A percentile compares a stretch with the other conserved stretches of the same genome.
Conservation (phyloP, 2,888 invertebrate genomes). For the Caenorhabditis drosophilae region DNA sequence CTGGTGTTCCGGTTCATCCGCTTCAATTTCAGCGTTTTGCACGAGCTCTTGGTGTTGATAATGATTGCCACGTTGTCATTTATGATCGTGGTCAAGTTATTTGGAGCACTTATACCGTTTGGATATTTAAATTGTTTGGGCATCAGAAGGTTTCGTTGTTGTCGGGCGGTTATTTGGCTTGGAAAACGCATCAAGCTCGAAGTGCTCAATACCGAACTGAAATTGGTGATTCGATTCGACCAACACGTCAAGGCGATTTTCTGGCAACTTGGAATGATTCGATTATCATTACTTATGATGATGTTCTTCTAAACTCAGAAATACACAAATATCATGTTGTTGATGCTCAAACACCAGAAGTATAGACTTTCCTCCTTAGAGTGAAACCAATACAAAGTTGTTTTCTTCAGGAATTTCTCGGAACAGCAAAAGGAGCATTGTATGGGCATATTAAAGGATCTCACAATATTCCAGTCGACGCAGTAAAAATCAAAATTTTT, state of each 20-base stretch:
- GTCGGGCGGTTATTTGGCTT: slow-evolving; percentile 59
- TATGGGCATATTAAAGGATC: slow-evolving; percentile 65
- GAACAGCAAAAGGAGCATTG: slow-evolving; percentile 54
- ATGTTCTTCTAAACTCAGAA: slow-evolving; percentile 62
- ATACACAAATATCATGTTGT: slow-evolving; percentile 57
- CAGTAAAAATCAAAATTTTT: slow-evolving; percentile 15
- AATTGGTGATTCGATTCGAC: slow-evolving; percentile 10
- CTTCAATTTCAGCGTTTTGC: slow-evolving; percentile 59
- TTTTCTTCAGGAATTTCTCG: slow-evolving; percentile 48
- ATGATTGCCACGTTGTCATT: slow-evolving; percentile 62
- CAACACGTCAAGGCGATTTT: slow-evolving; percentile 56
- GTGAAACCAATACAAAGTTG: too few species aligned
- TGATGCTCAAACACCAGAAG: slow-evolving; percentile 64
- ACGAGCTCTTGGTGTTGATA: slow-evolving; percentile 63
- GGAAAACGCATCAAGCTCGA: slow-evolving; percentile 53
- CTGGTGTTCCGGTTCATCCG: slow-evolving; percentile 67
- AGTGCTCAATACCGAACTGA: slow-evolving; percentile 51
- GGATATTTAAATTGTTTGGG: slow-evolving; percentile 66
- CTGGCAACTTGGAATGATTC: slow-evolving; percentile 60
- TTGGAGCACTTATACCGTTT: slow-evolving; percentile 64
- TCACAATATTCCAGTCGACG: slow-evolving; percentile 62
- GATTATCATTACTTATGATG: slow-evolving; percentile 63
- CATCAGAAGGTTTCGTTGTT: slow-evolving; percentile 60
- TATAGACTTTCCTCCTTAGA: too few species aligned
- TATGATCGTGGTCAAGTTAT: slow-evolving; percentile 64